Conservation (phyloP, 2,888 invertebrate genomes). For the Melolontha melolontha region DNA sequence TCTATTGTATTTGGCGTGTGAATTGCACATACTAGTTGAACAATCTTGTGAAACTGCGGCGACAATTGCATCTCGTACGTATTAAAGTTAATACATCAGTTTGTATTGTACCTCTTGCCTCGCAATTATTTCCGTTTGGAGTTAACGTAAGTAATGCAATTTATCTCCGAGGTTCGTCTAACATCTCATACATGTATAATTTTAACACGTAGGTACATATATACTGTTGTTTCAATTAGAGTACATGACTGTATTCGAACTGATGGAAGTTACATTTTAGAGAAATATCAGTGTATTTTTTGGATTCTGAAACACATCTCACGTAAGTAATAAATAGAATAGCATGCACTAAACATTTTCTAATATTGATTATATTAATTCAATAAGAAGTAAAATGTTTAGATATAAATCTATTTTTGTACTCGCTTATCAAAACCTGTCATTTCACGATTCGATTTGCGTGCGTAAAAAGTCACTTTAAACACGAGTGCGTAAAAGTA, state of each 20-base stretch:
- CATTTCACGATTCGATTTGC: too few relatives aligned
- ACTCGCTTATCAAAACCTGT: too few relatives aligned
- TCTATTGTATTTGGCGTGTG: slow-evolving; percentile 11
- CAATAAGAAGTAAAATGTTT: too few relatives aligned
- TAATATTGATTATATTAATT: too few relatives aligned
- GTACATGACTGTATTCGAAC: background rate
- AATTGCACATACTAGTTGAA: slow-evolving; percentile 26
- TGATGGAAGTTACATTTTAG: too few relatives aligned
- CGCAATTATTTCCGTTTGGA: slow-evolving; percentile 21
- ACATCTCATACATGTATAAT: slow-evolving; percentile 19
- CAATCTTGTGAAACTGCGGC: slow-evolving; percentile 18
- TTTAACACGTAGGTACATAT: slow-evolving; percentile 5
- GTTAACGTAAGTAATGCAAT: slow-evolving; percentile 27
- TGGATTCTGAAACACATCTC: too few relatives aligned
- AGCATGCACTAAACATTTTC: too few relatives aligned
- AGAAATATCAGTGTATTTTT: too few relatives aligned
- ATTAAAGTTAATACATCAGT: slow-evolving; percentile 28
- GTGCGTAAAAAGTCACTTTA: too few relatives aligned
- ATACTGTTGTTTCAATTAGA: slow-evolving; percentile 5
- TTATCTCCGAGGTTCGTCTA: slow-evolving; percentile 14
- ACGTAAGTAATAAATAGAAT: too few relatives aligned
- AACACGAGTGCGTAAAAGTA: too few relatives aligned
- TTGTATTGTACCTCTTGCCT: slow-evolving; percentile 15
- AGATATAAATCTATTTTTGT: too few relatives aligned
- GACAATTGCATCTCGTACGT: slow-evolving; percentile 24